Base-by-base conservation (phyloP, 2,888 invertebrate genomes). In the Diarsia mendica region DNA sequence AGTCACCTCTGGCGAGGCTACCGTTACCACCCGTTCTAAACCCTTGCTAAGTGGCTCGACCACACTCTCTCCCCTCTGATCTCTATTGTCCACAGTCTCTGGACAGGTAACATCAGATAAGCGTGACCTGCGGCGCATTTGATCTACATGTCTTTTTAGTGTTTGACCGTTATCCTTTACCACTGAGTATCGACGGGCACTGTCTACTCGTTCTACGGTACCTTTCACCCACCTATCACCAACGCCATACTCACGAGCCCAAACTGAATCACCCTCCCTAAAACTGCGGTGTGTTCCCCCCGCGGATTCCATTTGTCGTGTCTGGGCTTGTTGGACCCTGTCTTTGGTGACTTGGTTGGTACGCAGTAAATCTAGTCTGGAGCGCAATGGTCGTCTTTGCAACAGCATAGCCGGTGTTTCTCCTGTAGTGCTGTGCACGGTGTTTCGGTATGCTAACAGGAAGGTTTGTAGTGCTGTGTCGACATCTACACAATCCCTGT, bases 211-310 rank as follows among this genome's bases (percentile, higher is more conserved):
- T n/a, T n/a, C n/a, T n/a, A n/a, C n/a, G n/a, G n/a, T n/a, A n/a
- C n/a, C n/a, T n/a, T n/a, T n/a, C n/a, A n/a, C n/a, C n/a, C n/a
- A n/a, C n/a, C n/a, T n/a, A n/a, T n/a, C n/a, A n/a, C n/a, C n/a
- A n/a, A n/a, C n/a, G n/a, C 66, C 67, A 51, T 67, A 67, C 15
- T 53, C 67, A 67, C 67, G 67, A 39, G 51, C 51, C 67, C 67
- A 67, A 53, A 67, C 67, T n/a, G 51, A 51, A 5, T 51, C 51
- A 51, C 33, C 49, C 49, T 66, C 33, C 28, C 33, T 49, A 49
- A 66, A 66, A 33, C 49, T 66, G 33, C 66, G 49, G 18, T 67
- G 39, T 18, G 39, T 39, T 51, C 67, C 51, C 2, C 49, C 67
- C 51, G 51, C 33, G 9, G 18, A 39, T 28, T 67, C 51, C n/a